phyloP scores from a whole-genome alignment of 2,888 invertebrate genomes.

The Augiades crinisus region DNA sequence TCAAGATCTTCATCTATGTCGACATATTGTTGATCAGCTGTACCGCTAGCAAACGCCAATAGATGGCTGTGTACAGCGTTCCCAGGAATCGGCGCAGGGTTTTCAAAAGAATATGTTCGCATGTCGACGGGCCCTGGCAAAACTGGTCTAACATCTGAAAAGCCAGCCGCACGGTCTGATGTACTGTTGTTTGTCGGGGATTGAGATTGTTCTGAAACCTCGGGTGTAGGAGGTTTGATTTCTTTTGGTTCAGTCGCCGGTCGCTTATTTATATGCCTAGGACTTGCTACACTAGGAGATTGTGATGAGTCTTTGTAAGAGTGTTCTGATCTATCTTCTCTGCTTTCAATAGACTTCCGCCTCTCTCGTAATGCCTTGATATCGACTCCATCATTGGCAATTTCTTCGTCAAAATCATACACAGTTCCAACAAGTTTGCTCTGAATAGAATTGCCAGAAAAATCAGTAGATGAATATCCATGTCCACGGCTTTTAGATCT shows the following conservation, averaged over 20 bases:
- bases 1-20: constrained; percentile 91
- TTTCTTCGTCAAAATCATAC: constrained; percentile 93
- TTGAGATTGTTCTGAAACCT: constrained; percentile 40
- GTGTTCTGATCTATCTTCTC: constrained; percentile 80
- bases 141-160: constrained; percentile 85
- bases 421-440: constrained; percentile 93
- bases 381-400: constrained; percentile 87
- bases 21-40: constrained; percentile 85
- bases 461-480: constrained; percentile 59
- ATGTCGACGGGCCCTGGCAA: constrained; percentile 94
- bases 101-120: constrained; percentile 88
- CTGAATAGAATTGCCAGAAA: constrained; percentile 85
- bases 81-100: constrained; percentile 76
- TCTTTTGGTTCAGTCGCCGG: constrained; percentile 68
- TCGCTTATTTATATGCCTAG: constrained; percentile 61
- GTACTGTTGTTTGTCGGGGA: constrained; percentile 44
- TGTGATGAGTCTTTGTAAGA: constrained; percentile 79
- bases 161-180: constrained; percentile 47
- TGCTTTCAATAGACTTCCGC: constrained; percentile 87
- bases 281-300: constrained; percentile 81
- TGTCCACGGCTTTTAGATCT: constrained; percentile 71
- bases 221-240: constrained; percentile 72
- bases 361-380: constrained; percentile 90
- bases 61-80: constrained; percentile 84
- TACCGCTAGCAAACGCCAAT: constrained; percentile 84